A percentile compares a stretch with the other conserved stretches of the same genome.
phyloP scores from a whole-genome alignment of 2,113 vertebrate genomes.

The Cricetomys ansorgei region DNA sequence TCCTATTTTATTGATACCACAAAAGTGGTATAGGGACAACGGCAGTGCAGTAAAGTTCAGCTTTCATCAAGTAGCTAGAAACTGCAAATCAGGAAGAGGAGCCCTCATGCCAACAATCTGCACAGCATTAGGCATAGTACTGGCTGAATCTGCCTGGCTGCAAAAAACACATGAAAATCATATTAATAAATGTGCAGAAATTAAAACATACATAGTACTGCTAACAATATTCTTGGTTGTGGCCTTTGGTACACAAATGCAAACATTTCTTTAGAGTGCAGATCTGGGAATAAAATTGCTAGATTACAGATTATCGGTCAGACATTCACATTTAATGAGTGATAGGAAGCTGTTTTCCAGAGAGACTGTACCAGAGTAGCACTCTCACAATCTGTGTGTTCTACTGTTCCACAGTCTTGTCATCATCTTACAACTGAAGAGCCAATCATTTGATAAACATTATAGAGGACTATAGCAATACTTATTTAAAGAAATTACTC shows the following conservation, averaged over 20 bases:
- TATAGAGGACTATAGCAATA: not conserved
- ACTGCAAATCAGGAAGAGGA: slow-evolving; percentile 95
- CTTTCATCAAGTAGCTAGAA: slow-evolving; percentile 94
- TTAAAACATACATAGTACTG: not conserved
- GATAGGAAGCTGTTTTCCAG: slow-evolving; percentile 2
- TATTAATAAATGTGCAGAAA: slow-evolving; percentile 6
- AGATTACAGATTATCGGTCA: not conserved
- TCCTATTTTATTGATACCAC: slow-evolving; percentile 95
- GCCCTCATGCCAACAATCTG: slow-evolving; percentile 99
- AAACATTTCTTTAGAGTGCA: not conserved
- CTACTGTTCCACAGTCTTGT: not conserved
- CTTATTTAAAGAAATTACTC: not conserved
- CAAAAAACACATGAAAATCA: slow-evolving; percentile 52
- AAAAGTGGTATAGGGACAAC: slow-evolving; percentile 96
- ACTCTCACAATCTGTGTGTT: not conserved
- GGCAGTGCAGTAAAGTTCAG: slow-evolving; percentile 95
- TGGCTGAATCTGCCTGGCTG: slow-evolving; percentile 70
- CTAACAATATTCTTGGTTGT: not conserved
- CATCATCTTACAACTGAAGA: not conserved
- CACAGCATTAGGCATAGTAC: slow-evolving; percentile 80
- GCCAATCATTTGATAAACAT: not conserved
- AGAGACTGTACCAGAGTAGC: not conserved
- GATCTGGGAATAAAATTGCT: slow-evolving; percentile 2
- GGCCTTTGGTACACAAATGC: not conserved
- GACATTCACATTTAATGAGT: slow-evolving; percentile 25